phyloP scores from a whole-genome alignment of 2,113 vertebrate species.

The Sciurus niger region DNA sequence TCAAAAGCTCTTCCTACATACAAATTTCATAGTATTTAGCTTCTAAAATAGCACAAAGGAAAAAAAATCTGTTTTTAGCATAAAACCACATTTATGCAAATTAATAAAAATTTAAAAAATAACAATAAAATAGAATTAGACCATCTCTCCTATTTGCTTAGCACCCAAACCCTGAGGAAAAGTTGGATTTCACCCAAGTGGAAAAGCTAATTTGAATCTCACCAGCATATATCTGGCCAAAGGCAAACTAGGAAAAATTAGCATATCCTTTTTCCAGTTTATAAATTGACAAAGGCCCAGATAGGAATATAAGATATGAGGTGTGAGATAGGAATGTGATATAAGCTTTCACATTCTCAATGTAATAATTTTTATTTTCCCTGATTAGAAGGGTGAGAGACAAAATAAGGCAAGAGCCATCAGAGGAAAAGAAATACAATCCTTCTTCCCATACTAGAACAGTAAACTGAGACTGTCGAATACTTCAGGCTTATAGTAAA shows the following conservation, averaged over 20 bases:
- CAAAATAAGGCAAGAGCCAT: slow-evolving; percentile 11
- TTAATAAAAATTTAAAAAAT: slow-evolving; percentile 44
- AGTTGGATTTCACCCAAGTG: slow-evolving; percentile 3
- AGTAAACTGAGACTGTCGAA: slow-evolving; percentile 26
- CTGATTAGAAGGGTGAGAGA: slow-evolving; percentile 6
- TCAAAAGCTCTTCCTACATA: slow-evolving; percentile 27
- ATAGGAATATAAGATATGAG: not conserved
- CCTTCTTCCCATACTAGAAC: not conserved
- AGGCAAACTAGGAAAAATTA: slow-evolving; percentile 37
- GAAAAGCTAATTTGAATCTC: slow-evolving; percentile 48
- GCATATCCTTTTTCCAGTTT: not conserved
- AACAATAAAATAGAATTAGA: slow-evolving; percentile 20
- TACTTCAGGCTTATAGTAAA: slow-evolving; percentile 34
- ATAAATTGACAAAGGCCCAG: not conserved
- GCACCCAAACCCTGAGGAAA: not conserved
- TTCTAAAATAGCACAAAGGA: not conserved
- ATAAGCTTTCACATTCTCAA: not conserved
- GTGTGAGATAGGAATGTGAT: not conserved
- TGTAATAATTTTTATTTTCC: slow-evolving; percentile 38
- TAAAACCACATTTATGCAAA: slow-evolving; percentile 40
- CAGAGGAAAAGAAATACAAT: slow-evolving; percentile 46
- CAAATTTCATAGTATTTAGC: slow-evolving; percentile 30
- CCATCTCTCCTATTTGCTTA: not conserved
- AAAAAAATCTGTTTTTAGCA: slow-evolving; percentile 13
- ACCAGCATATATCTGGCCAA: slow-evolving; percentile 13